Base-by-base conservation (phyloP, 1,140 invertebrate species). In the Steinernema khuongi region DNA sequence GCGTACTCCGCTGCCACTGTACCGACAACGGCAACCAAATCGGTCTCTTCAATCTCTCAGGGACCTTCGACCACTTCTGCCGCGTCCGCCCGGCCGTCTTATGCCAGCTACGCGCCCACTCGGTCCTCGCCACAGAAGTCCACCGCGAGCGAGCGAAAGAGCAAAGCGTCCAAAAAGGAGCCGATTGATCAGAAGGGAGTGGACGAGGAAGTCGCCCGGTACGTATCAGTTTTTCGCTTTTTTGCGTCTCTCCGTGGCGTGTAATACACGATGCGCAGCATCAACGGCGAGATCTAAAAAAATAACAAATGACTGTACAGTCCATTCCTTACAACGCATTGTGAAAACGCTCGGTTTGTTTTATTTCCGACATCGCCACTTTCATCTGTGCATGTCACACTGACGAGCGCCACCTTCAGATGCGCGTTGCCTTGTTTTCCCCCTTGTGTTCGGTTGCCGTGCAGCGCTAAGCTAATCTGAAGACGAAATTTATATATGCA, bases 91-190 rank as follows among this genome's bases (percentile, higher is more conserved):
- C n/a, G n/a, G n/a, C n/a, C 50, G 2, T n/a, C 7, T 4, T 60
- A 60, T 26, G 11, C 26, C 14, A 14, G 26, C 11, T 60, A 60
- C 22, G 50, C 26, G 7, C 50, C 50, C 4, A 14, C 22, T 7
- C 50, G 50, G 4, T 22, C 11, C 14, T 11, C 50, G 22, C 19
- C 14, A 26, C 4, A 60, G 26, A 22, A 14, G 36, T 41, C 36
- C 36, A 41, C 7, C n/a, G 7, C 50, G 4, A 60, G 22, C 50
- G 50, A 22, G 50, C 14, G 2, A 26, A 60, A 60, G 19, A 60
- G 50, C 50, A 77, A 77, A 33, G 76, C 73, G 70, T 67, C 74
- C 14, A 77, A 74, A 0, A 68, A 74, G 18, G 75, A 77, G 60
- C 76, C 76, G 29, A 71, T 44, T 1, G 76, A 60, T 1, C 67